phyloP scores from a whole-genome alignment of 2,113 vertebrate genomes.

The Amphiprion ocellaris region DNA sequence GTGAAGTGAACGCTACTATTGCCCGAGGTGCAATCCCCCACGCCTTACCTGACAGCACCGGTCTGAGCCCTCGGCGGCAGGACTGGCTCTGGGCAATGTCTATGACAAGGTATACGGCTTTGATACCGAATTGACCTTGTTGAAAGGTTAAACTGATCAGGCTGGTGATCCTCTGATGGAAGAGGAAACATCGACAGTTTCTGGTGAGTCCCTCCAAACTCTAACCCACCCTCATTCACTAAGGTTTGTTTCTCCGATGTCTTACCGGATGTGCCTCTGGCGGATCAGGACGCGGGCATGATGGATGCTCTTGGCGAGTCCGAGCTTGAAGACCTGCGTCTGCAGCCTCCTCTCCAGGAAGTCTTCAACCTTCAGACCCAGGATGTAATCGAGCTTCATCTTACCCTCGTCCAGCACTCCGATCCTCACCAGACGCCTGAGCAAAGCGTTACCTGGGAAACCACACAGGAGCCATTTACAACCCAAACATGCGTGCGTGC shows the following conservation, averaged over 20 bases:
- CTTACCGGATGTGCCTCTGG: constrained; percentile 94
- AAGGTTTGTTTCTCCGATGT: no score
- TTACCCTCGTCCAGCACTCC: constrained; percentile 95
- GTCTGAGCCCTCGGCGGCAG: constrained; percentile 67
- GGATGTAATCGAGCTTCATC: constrained; percentile 96
- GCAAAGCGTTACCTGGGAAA: constrained; percentile 89
- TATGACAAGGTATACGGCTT: constrained; percentile 94
- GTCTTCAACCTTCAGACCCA: constrained; percentile 94
- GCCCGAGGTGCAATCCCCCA: constrained; percentile 82
- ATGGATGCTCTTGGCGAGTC: constrained; percentile 94
- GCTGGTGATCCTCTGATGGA: constrained; percentile 77
- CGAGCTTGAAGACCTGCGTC: constrained; percentile 95
- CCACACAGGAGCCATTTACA: neutral
- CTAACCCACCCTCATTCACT: neutral
- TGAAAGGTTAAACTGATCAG: constrained; percentile 77
- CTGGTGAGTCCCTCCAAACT: constrained; percentile 51
- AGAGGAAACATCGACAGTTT: constrained; percentile 79
- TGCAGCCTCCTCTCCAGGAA: constrained; percentile 94
- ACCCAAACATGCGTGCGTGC: neutral
- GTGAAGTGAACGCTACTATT: constrained; percentile 37
- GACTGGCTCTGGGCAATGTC: constrained; percentile 81
- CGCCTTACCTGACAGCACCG: constrained; percentile 57
- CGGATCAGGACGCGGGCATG: constrained; percentile 94
- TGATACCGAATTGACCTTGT: constrained; percentile 93
- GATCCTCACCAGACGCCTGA: constrained; percentile 91